These are phyloP conservation scores for Heteromormyrus szaboi DNA, from an alignment of 2,797 vertebrate species.

Conservation along the genomic window DNA sequence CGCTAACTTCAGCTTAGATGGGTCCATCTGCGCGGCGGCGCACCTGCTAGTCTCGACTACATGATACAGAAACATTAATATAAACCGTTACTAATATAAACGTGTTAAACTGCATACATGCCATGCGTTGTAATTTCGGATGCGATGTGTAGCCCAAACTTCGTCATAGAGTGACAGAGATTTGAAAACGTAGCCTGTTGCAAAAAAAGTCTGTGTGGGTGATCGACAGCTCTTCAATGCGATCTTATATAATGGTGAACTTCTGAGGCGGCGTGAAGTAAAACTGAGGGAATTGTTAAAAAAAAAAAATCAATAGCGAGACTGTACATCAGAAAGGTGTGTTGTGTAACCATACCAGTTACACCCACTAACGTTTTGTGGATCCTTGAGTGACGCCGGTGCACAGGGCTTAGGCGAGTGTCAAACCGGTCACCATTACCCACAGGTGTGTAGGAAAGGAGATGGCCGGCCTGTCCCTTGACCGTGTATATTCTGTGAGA, in stretches of 20 bases:
- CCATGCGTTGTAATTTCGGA: neutral
- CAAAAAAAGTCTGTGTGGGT: neutral
- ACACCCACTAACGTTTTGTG: neutral
- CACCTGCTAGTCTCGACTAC: neutral
- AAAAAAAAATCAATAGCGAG: neutral
- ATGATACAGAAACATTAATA: neutral
- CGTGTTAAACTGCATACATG: neutral
- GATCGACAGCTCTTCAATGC: neutral
- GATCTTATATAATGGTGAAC: neutral
- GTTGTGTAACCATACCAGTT: neutral
- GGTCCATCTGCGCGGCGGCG: neutral
- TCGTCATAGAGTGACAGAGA: neutral
- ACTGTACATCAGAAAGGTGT: neutral
- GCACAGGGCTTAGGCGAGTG: neutral
- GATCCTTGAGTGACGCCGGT: neutral
- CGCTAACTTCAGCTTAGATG: neutral
- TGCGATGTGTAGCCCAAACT: neutral
- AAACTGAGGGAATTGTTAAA: neutral
- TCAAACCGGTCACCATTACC: neutral
- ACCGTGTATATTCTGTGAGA: neutral
- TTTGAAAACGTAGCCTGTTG: neutral
- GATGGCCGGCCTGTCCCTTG: neutral
- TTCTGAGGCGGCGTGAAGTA: neutral
- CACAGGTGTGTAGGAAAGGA: neutral
- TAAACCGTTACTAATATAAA: neutral